phyloP scores from a whole-genome alignment of 2,113 vertebrate species.

The Thomomys bottae region DNA sequence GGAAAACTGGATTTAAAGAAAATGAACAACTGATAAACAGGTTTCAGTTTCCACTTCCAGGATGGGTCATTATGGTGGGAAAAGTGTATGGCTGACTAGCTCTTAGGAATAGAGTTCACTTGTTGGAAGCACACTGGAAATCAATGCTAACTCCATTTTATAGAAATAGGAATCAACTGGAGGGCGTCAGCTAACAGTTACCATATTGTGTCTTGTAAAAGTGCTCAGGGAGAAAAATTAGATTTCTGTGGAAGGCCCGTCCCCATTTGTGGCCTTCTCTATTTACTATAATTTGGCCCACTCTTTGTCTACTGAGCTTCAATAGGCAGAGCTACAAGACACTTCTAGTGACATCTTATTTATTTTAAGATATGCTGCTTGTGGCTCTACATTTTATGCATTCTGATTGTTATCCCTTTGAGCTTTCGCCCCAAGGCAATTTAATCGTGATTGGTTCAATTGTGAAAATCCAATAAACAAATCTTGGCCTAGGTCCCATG shows the following conservation, averaged over 20 bases:
- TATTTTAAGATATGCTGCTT: slow-evolving; percentile 76
- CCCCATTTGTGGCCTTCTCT: slow-evolving; percentile 45
- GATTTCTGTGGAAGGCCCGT: slow-evolving; percentile 47
- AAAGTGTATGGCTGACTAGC: neutral
- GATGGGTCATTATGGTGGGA: slow-evolving; percentile 11
- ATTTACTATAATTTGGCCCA: slow-evolving; percentile 46
- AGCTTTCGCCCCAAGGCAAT: slow-evolving; percentile 75
- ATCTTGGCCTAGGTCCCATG: slow-evolving; percentile 59
- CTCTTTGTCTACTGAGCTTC: slow-evolving; percentile 56
- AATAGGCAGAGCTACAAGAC: slow-evolving; percentile 39
- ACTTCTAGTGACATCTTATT: slow-evolving; percentile 69
- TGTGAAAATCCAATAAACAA: slow-evolving; percentile 81
- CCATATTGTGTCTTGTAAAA: slow-evolving; percentile 59
- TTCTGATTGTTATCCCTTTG: slow-evolving; percentile 75
- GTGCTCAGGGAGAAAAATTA: slow-evolving; percentile 41
- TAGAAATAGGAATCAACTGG: slow-evolving; percentile 44
- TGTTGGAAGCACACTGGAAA: slow-evolving; percentile 39
- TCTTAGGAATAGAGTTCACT: slow-evolving; percentile 5
- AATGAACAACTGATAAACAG: neutral
- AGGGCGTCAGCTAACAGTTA: slow-evolving; percentile 48
- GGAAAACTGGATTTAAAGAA: neutral
- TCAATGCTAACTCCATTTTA: slow-evolving; percentile 5
- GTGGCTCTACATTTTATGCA: slow-evolving; percentile 44
- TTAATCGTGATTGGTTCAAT: slow-evolving; percentile 79
- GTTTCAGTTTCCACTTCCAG: slow-evolving; percentile 15